phyloP scores from a whole-genome alignment of 2,113 vertebrate genomes.

The Nyctereutes procyonoides region DNA sequence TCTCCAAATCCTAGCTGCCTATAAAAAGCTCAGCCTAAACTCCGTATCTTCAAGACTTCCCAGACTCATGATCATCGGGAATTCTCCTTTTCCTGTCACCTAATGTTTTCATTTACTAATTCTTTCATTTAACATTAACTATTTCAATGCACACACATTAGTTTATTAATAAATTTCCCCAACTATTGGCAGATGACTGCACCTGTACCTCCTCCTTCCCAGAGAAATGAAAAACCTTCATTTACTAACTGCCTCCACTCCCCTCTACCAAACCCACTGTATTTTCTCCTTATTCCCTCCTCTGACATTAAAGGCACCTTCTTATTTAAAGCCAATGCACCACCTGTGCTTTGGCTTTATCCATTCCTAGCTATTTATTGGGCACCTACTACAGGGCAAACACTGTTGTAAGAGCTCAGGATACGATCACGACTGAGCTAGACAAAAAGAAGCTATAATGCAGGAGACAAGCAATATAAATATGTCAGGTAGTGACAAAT shows the following conservation, averaged over 20 bases:
- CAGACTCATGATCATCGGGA: background rate
- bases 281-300: background rate
- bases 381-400: background rate
- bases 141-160: background rate
- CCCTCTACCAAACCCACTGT: background rate
- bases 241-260: background rate
- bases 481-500: background rate
- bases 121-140: background rate
- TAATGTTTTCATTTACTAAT: conserved; percentile 19
- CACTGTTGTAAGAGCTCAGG: background rate
- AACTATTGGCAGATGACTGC: background rate
- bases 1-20: background rate
- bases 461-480: background rate
- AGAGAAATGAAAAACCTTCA: conserved; percentile 5
- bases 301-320: background rate
- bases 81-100: background rate
- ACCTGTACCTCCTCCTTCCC: background rate
- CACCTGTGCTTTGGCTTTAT: background rate
- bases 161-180: conserved; percentile 4
- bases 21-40: background rate
- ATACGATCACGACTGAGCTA: background rate
- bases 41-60: background rate
- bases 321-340: background rate
- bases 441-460: background rate
- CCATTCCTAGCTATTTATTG: background rate